Base-by-base conservation (phyloP, 2,888 invertebrate genomes). In the Iselma pallidipennis region DNA sequence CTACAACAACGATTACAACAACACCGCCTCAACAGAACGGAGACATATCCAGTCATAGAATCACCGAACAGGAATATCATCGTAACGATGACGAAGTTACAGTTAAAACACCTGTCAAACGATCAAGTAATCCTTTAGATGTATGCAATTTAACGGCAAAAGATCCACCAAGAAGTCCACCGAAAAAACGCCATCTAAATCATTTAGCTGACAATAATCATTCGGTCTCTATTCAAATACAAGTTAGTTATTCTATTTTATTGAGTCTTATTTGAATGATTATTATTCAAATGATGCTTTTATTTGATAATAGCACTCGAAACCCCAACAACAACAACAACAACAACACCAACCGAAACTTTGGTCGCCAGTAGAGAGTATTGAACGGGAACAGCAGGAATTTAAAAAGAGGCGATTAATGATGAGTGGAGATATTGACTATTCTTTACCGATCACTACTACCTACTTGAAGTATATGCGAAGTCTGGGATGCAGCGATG, bases 381-480 rank as follows among this genome's bases (percentile, higher is more conserved):
- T 76, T 80, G 74, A 73, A 33, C 55, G 63, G 31, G 71, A 74
- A 57, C 79, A 77, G 69, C 81, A 82, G 74, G 76, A 82, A 49
- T 51, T 42, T 12, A 70, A 61, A 61, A 83, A 83, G 16, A 67
- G 71, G 57, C 71, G 63, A 62, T 57, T 75, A 49, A 68, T 80
- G 58, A 76, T 78, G 68, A 75, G 83, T 25, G 85, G 84, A 28
- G 86, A 87, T 63, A 88, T 91, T 68, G 92, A 93, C 83, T 92
- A 90, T 84, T 92, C 91, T 75, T 87, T 95, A 75, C 95, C 95
- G 50, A 94, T 95, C 71, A 95, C 95, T 51, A 94, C 94, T 55
- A 92, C 94, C 31, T 95, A 95, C 82, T 84, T 95, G 81, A 93
- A 92, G 79, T 89, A 92, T 76, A 92, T 93, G 85, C 85, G 91